Evolutionary conservation across 1,140 invertebrate species (phyloP).

Genomic region (Drosophila micromelanica): DNA sequence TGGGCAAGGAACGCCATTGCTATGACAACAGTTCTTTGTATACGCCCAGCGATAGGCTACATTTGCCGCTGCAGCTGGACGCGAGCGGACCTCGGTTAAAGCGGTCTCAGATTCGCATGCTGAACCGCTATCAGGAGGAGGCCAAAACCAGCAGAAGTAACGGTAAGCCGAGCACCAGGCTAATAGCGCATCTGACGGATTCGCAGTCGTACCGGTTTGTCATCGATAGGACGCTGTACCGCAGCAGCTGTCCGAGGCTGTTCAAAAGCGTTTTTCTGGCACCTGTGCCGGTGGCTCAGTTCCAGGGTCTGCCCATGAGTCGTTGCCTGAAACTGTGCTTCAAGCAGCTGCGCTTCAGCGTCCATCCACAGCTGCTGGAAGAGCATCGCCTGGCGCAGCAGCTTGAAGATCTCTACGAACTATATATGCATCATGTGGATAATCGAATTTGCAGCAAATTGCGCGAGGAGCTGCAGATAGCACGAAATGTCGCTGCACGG

Average conservation of each 20-base stretch:
- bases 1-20: conserved; percentile 34
- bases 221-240: conserved; percentile 50
- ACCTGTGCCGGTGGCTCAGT: conserved; percentile 29
- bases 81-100: conserved; percentile 1
- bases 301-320: conserved; percentile 60
- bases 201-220: conserved; percentile 14
- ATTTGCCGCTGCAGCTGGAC: conserved; percentile 40
- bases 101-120: conserved; percentile 47
- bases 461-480: conserved; percentile 71
- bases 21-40: conserved; percentile 52
- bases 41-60: conserved; percentile 25
- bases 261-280: conserved; percentile 69
- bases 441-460: conserved; percentile 67
- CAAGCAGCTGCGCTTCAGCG: conserved; percentile 78
- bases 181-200: conserved; percentile 41
- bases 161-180: conserved; percentile 26
- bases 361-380: conserved; percentile 82
- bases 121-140: conserved; percentile 72
- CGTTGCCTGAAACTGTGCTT: conserved; percentile 82
- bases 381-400: conserved; percentile 84
- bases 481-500: conserved; percentile 69
- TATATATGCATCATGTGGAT: conserved; percentile 65
- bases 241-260: conserved; percentile 43
- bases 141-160: conserved; percentile 20
- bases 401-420: conserved; percentile 75